Evolutionary conservation across 2,113 vertebrate species (phyloP), one percentile per base, ranked within the genome.

Genomic region (Ictidomys tridecemlineatus): DNA sequence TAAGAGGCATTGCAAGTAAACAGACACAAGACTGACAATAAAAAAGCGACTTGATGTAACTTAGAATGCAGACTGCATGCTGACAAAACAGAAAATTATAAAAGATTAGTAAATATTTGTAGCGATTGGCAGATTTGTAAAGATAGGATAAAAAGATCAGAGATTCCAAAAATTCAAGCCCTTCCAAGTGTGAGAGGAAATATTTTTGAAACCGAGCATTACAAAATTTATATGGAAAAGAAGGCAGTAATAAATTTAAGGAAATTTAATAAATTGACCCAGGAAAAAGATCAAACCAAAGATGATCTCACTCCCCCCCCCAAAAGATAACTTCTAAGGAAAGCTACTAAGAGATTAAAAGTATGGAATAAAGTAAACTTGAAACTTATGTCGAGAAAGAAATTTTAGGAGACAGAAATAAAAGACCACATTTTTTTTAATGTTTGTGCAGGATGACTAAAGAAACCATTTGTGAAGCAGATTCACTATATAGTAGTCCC

Each of bases 271-370:
- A 51, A 89, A 34, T 14, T 61, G 32, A 48, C 28, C 10, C 11
- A 76, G 17, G 20, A 53, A 69, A 69, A 79, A 48, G 11, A 69
- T 88, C 16, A 74, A 69, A 70, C 80, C 73, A 67, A 89, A 72
- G 11, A 17, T 34, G 7, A 7, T 48, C 3, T 5, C 45, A 45
- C 24, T 20, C 37, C 45, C 12, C 24, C 4, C 0, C 5, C 8
- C 45, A 8, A 3, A 45, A 3, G 7, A 42, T 56, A 72, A 13
- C 16, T n/a, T 53, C 16, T 39, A 39, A 16, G n/a, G 12, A 74
- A 17, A 65, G 3, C 12, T 83, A 61, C 8, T 83, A 9, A 84
- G 6, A 70, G 0, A 76, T 1, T 5, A 5, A 30, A 9, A 34
- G 14, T 18, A 7, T 24, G 22, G 14, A 70, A 2, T 3, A 17